These are phyloP conservation scores for Pterocles gutturalis DNA, from an alignment of 2,113 vertebrate species.

Conservation along the genomic window DNA sequence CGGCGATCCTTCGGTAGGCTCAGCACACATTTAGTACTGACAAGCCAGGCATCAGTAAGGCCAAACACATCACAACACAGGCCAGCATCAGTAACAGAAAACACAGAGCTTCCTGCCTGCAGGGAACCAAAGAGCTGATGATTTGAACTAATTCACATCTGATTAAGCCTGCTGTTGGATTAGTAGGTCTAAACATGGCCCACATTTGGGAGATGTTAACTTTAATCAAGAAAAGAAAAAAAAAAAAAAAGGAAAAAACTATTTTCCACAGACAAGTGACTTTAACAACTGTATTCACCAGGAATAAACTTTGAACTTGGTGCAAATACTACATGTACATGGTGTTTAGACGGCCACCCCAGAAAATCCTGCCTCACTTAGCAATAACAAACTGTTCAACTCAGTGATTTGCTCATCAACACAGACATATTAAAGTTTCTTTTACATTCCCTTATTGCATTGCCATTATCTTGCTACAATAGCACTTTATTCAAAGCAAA, in stretches of 20 bases:
- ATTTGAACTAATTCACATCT: not conserved
- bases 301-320: conserved; percentile 3
- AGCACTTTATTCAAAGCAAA: conserved; percentile 41
- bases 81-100: not conserved
- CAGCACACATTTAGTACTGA: not conserved
- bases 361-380: conserved; percentile 9
- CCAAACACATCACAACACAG: not conserved
- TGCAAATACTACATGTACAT: not conserved
- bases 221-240: not conserved
- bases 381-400: not conserved
- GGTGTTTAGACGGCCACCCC: not conserved
- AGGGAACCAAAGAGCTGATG: not conserved
- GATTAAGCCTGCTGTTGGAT: not conserved
- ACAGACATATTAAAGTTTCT: not conserved
- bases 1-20: not conserved
- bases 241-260: not conserved
- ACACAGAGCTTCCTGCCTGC: not conserved
- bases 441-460: conserved; percentile 22
- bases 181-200: not conserved
- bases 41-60: not conserved
- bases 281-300: not conserved
- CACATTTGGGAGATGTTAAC: not conserved
- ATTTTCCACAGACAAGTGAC: not conserved
- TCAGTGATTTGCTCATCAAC: conserved; percentile 11
- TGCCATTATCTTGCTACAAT: conserved; percentile 22